phyloP scores from a whole-genome alignment of 2,888 invertebrate genomes.

The Meganola albula region DNA sequence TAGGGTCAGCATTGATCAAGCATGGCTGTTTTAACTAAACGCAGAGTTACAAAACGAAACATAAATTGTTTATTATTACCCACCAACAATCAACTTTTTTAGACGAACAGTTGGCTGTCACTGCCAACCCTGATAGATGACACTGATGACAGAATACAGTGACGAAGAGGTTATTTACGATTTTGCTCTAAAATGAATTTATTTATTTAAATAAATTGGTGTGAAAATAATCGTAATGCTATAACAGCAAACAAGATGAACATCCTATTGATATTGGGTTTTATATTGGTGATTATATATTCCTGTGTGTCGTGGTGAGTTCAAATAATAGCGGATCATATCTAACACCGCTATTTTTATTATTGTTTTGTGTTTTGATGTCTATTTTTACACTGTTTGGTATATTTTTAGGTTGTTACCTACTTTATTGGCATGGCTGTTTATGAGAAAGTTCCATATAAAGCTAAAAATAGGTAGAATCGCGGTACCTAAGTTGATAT shows the following conservation, averaged over 20 bases:
- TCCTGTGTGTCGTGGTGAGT: slow-evolving; percentile 81
- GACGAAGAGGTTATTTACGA: slow-evolving; percentile 24
- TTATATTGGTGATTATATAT: slow-evolving; percentile 68
- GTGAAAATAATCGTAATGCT: slow-evolving; percentile 31
- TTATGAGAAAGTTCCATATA: slow-evolving; percentile 87
- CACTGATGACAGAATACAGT: too few relatives aligned
- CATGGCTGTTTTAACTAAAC: too few relatives aligned
- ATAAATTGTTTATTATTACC: too few relatives aligned
- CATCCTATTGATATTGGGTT: slow-evolving; percentile 49
- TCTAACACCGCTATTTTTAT: slow-evolving; percentile 42
- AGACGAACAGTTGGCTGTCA: too few relatives aligned
- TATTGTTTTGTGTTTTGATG: slow-evolving; percentile 46
- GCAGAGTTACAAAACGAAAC: too few relatives aligned
- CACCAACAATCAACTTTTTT: too few relatives aligned
- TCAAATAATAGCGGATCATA: slow-evolving; percentile 17
- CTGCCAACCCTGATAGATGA: too few relatives aligned
- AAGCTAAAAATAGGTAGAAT: slow-evolving; percentile 89
- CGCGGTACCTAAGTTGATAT: slow-evolving; percentile 86
- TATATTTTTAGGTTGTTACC: slow-evolving; percentile 83
- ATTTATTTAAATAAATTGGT: slow-evolving; percentile 26
- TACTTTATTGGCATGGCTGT: slow-evolving; percentile 85
- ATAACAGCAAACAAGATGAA: slow-evolving; percentile 52
- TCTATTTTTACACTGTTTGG: slow-evolving; percentile 33
- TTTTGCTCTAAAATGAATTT: slow-evolving; percentile 16
- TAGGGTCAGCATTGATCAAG: too few relatives aligned